Base-by-base conservation (phyloP, 2,888 invertebrate genomes). In the Aelia acuminata region DNA sequence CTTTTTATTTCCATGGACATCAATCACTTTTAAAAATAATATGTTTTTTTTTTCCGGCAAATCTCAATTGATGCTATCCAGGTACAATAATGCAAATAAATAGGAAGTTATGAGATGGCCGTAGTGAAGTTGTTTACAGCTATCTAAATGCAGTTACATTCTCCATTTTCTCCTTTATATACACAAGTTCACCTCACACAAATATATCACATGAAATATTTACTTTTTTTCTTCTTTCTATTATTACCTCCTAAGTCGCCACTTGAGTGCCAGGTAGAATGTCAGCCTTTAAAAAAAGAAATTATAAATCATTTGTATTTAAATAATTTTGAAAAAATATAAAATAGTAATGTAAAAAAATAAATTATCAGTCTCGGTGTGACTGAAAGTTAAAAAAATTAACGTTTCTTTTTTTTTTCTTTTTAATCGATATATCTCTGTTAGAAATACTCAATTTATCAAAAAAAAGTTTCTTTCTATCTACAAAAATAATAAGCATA, bases 221-320 rank as follows among this genome's bases (percentile, higher is more conserved):
- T 22, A 39, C 11, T 43, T n/a, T 75, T n/a, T 39, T 15, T 39
- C 20, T 39, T 39, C 0, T 80, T 39, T 22, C n/a, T 43, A 22
- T 49, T 85, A 20, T 90, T 88, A 90, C 22, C 88, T 89, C n/a
- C 88, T 87, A 15, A 90, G 75, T 57, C 95, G 93, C 92, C 93
- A 93, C 90, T 93, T 93, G 22, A 95, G 92, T 57, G 94, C 94
- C 20, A 94, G 91, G 91, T 93, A 95, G 50, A 87, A 87, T 26
- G 87, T 35, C 18, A 87, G 26, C 84, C 87, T 87, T 43, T 26
- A 80, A 80, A 50, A 57, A 86, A 31, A 43, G 22, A 75, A 63
- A n/a, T 57, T 15, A 13, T 49, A 15, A 15, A n/a, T n/a, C n/a
- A n/a, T n/a, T n/a, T n/a, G n/a, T 15, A 49, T 49, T 18, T 20